Evolutionary conservation across 2,888 invertebrate genomes (phyloP).

Genomic region (Drosophila neotestacea): DNA sequence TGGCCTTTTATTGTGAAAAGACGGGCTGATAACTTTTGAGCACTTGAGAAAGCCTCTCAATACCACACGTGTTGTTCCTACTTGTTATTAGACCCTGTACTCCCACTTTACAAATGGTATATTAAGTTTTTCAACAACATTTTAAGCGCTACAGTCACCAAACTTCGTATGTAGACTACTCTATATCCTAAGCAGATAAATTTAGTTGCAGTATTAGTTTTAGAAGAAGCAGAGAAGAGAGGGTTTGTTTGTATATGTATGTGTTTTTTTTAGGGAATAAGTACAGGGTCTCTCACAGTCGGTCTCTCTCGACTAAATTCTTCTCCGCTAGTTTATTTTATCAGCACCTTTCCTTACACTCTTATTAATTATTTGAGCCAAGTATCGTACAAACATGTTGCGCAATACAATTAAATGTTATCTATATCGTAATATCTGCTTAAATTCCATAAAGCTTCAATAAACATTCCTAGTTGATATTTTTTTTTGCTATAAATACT

Average conservation of each 20-base stretch:
- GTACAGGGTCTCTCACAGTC: no score
- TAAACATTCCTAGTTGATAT: neutral
- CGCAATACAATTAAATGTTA: conserved; percentile 17
- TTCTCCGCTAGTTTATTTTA: neutral
- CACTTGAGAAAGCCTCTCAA: conserved; percentile 16
- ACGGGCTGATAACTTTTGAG: conserved; percentile 31
- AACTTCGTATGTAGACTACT: no score
- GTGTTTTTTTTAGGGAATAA: no score
- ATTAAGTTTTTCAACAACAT: no score
- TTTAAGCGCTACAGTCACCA: no score
- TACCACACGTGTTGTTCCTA: conserved; percentile 3
- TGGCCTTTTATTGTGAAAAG: conserved; percentile 43
- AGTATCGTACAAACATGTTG: conserved; percentile 12
- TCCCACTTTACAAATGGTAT: no score
- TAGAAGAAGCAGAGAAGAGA: no score
- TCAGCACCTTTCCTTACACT: conserved; percentile 4
- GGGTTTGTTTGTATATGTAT: no score
- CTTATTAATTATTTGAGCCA: conserved; percentile 49
- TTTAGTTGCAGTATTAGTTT: no score
- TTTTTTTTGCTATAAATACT: conserved; percentile 18
- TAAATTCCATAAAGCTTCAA: conserved; percentile 13
- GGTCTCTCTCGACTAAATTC: no score
- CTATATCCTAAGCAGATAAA: no score
- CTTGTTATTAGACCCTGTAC: neutral
- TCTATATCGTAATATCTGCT: conserved; percentile 26